Conservation (phyloP, 2,888 invertebrate genomes). For the Rambutsinella grinnellia region DNA sequence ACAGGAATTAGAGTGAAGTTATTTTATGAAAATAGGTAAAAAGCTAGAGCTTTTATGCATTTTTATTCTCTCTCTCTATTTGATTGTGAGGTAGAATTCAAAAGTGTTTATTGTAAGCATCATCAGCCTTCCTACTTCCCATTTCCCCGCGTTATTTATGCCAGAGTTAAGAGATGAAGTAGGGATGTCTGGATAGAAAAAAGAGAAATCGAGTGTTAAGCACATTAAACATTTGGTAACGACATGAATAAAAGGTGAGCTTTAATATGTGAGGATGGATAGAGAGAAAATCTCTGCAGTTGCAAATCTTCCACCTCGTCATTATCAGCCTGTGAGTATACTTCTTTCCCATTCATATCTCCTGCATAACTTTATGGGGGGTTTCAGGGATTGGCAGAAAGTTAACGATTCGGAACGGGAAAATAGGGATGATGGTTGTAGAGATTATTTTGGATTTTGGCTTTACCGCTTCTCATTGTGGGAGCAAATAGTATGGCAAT, state of each 20-base stretch:
- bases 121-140: neutral
- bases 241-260: conserved; percentile 7
- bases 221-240: conserved; percentile 24
- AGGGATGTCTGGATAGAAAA: conserved; percentile 20
- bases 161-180: conserved; percentile 2
- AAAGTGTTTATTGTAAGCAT: neutral
- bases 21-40: neutral
- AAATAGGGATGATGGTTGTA: conserved; percentile 45
- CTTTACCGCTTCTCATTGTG: neutral
- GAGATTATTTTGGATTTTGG: neutral
- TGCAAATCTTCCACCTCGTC: too few species aligned
- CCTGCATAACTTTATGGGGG: conserved; percentile 2
- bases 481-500: neutral
- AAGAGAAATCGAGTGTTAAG: conserved; percentile 40
- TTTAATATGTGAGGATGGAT: too few species aligned
- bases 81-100: neutral
- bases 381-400: conserved; percentile 39
- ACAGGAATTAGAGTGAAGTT: conserved; percentile 39
- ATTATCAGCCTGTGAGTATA: too few species aligned
- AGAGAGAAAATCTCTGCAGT: too few species aligned
- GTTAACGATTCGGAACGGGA: conserved; percentile 62
- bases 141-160: neutral
- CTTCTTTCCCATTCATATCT: too few species aligned
- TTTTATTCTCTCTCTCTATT: neutral
- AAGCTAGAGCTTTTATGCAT: neutral